Evolutionary conservation across 2,797 vertebrate species (phyloP).

Genomic region (Lepilemur ruficaudatus): DNA sequence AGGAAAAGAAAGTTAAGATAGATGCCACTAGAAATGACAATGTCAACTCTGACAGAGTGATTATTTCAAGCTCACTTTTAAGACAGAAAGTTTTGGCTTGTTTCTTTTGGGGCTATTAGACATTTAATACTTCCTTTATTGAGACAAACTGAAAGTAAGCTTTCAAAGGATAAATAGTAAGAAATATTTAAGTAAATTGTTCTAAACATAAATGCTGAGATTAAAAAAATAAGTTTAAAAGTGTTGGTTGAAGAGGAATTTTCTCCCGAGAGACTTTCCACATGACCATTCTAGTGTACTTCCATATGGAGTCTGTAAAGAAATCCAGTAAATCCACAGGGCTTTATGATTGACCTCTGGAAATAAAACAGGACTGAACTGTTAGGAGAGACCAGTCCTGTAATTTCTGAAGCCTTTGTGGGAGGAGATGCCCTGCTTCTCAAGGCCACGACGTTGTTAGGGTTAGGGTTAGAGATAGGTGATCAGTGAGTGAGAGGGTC

Average conservation of each 20-base stretch:
- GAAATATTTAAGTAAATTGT: conserved; percentile 33
- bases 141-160: not conserved
- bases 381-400: not conserved
- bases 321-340: conserved; percentile 59
- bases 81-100: not conserved
- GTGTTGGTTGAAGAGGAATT: conserved; percentile 43
- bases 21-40: conserved; percentile 3
- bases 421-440: conserved; percentile 12
- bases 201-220: conserved; percentile 24
- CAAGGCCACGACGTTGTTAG: not conserved
- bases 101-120: conserved; percentile 34
- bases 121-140: conserved; percentile 34
- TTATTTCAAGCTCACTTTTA: conserved; percentile 48
- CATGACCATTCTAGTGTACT: conserved; percentile 50
- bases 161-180: conserved; percentile 61
- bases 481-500: not conserved
- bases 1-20: conserved; percentile 15
- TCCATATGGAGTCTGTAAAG: conserved; percentile 69
- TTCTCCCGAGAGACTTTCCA: conserved; percentile 28
- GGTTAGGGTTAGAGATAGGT: too few species aligned
- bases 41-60: not conserved
- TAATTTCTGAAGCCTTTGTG: not conserved
- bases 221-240: conserved; percentile 61
- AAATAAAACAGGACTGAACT: conserved; percentile 61
- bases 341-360: conserved; percentile 71